These are phyloP conservation scores for Spinus olivaceus DNA, from an alignment of 2,797 vertebrate genomes.

Conservation along the genomic window DNA sequence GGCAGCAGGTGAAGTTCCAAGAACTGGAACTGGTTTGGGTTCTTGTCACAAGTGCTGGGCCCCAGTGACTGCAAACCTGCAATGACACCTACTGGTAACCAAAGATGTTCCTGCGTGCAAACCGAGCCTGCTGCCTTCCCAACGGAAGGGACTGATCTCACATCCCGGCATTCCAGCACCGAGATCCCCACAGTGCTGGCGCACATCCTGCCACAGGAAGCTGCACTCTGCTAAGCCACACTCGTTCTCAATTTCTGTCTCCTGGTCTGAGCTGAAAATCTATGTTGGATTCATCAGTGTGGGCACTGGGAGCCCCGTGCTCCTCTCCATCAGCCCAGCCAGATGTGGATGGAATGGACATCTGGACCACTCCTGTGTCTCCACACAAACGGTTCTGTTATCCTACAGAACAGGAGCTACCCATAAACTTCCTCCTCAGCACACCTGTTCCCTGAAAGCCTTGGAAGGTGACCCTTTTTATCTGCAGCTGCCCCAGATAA, in stretches of 20 bases:
- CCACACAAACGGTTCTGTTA: neutral
- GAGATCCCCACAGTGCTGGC: neutral
- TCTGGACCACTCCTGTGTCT: neutral
- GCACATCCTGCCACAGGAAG: neutral
- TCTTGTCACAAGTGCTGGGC: neutral
- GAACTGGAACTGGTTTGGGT: neutral
- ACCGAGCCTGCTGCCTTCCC: neutral
- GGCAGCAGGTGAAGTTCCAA: neutral
- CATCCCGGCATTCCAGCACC: neutral
- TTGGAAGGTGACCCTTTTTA: neutral
- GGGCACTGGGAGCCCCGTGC: neutral
- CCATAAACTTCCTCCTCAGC: neutral
- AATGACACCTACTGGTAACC: slow-evolving; percentile 64
- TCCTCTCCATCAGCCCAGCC: neutral
- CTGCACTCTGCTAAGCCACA: neutral
- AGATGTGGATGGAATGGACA: neutral
- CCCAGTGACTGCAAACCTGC: slow-evolving; percentile 21
- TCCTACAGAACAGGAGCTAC: neutral
- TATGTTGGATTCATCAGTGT: accelerated
- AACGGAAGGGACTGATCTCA: accelerated
- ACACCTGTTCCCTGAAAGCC: neutral
- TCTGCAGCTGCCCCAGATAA: neutral
- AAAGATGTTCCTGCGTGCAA: neutral
- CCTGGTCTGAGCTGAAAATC: neutral
- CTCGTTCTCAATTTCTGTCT: neutral